Evolutionary conservation across 2,888 invertebrate species (phyloP).

Genomic region (Eristalis tenax): DNA sequence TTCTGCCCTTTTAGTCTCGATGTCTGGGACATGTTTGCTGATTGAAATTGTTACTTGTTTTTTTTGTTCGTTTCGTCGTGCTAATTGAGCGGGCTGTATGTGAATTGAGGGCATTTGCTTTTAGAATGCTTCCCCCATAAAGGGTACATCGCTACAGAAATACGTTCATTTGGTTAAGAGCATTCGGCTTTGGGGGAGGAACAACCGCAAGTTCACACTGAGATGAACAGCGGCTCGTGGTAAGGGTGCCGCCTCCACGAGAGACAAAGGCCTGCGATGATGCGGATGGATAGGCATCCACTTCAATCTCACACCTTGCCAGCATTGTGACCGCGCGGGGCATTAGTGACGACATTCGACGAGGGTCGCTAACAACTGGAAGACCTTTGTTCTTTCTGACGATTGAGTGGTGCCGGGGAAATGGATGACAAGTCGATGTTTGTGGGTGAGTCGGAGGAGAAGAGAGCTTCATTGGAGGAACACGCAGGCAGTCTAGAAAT

Average conservation of each 20-base stretch:
- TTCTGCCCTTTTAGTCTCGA: slow-evolving; percentile 24
- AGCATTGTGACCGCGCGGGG: background rate
- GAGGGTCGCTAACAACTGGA: background rate
- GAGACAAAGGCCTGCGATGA: too few species aligned
- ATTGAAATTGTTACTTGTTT: background rate
- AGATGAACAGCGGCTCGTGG: too few species aligned
- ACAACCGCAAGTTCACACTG: background rate
- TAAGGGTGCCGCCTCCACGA: too few species aligned
- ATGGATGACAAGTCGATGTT: too few species aligned
- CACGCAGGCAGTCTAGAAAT: too few species aligned
- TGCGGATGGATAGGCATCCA: background rate
- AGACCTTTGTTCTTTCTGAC: background rate
- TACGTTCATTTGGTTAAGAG: too few species aligned
- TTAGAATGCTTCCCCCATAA: background rate
- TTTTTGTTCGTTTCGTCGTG: background rate
- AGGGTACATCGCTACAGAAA: background rate
- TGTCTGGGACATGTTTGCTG: background rate
- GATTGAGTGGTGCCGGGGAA: background rate
- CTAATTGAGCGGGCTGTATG: background rate
- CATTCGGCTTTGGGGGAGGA: too few species aligned
- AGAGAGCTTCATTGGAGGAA: too few species aligned
- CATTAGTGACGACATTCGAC: background rate
- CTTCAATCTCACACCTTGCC: background rate
- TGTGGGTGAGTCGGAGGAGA: too few species aligned
- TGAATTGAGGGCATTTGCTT: background rate